Percentiles rank a stretch among this genome's conserved stretches.
These are phyloP conservation scores for Hemiscyllium ocellatum DNA, from an alignment of 2,113 vertebrate species.

Conservation along the genomic window DNA sequence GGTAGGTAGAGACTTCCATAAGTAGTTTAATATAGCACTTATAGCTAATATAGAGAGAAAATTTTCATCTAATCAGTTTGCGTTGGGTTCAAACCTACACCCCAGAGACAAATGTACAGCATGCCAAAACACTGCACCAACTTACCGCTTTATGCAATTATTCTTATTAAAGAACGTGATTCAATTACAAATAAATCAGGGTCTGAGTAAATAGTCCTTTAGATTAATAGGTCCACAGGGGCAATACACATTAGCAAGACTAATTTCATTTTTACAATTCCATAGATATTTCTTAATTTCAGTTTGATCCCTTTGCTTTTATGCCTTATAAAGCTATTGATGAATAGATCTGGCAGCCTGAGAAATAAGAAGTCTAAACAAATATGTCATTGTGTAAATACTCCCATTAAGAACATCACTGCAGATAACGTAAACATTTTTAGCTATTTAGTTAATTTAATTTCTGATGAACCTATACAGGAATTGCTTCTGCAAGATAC, in stretches of 20 bases:
- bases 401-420: background rate
- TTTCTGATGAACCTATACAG: background rate
- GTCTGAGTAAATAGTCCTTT: background rate
- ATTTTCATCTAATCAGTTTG: background rate
- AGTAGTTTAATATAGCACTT: background rate
- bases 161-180: constrained; percentile 29
- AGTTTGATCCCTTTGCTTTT: background rate
- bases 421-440: background rate
- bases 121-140: background rate
- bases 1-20: background rate
- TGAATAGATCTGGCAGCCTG: background rate
- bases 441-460: background rate
- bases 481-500: background rate
- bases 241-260: background rate
- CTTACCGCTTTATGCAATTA: background rate
- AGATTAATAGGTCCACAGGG: background rate
- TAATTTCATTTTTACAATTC: background rate
- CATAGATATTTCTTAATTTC: constrained; percentile 18
- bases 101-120: background rate
- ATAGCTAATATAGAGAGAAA: background rate
- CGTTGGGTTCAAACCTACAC: background rate
- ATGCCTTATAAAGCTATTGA: background rate
- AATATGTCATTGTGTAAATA: constrained; percentile 1
- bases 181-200: background rate
- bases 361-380: background rate